These are phyloP conservation scores for Antidorcas marsupialis DNA, from an alignment of 2,113 vertebrate genomes.

Conservation along the genomic window DNA sequence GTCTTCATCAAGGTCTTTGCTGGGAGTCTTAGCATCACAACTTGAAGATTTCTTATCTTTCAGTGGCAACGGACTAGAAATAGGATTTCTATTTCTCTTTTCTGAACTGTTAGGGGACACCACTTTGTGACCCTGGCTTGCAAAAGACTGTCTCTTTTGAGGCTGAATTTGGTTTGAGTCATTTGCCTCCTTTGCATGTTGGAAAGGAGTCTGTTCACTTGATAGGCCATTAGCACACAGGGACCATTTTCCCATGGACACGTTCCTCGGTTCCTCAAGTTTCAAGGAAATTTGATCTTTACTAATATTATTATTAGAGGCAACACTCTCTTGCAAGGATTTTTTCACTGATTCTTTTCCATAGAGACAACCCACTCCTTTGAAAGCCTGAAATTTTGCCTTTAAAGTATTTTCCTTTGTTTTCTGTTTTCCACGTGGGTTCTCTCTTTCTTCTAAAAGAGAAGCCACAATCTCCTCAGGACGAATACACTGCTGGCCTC, in stretches of 20 bases:
- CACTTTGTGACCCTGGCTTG: not conserved
- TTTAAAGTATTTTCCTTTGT: conserved; percentile 43
- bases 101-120: not conserved
- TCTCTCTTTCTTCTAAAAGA: conserved; percentile 81
- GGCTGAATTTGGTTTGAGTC: not conserved
- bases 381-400: conserved; percentile 84
- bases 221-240: not conserved
- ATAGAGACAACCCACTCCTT: conserved; percentile 81
- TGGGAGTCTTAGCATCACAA: not conserved
- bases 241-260: not conserved
- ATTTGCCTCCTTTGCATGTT: not conserved
- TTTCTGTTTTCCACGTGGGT: conserved; percentile 70
- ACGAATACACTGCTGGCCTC: conserved; percentile 70
- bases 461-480: conserved; percentile 89
- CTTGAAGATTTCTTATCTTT: conserved; percentile 25
- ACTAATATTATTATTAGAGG: not conserved
- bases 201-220: not conserved
- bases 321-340: not conserved
- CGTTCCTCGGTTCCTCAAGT: not conserved
- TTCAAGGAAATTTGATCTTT: not conserved
- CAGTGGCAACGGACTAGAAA: not conserved
- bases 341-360: conserved; percentile 24
- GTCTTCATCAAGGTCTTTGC: not conserved
- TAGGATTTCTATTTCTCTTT: not conserved
- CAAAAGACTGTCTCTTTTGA: not conserved